Evolutionary conservation across 2,113 vertebrate genomes (phyloP).

Genomic region (Lipophrys pholis): DNA sequence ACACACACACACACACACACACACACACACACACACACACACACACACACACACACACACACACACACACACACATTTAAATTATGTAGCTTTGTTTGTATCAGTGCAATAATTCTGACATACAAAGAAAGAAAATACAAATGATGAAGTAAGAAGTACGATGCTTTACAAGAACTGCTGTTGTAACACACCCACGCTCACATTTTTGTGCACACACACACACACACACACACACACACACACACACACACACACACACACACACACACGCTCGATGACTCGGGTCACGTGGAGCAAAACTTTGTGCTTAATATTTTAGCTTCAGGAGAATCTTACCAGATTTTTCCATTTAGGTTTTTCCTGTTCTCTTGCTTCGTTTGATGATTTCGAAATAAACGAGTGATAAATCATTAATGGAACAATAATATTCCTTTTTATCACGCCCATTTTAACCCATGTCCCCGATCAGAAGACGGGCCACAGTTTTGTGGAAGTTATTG

Average conservation of each 20-base stretch:
- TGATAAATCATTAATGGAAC: too few relatives aligned
- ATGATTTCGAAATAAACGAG: too few relatives aligned
- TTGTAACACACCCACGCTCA: constrained; percentile 8
- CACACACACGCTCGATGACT: not conserved
- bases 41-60: constrained; percentile 13
- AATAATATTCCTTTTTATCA: too few relatives aligned
- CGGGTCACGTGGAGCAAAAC: too few relatives aligned
- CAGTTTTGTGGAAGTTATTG: too few relatives aligned
- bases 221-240: constrained; percentile 21
- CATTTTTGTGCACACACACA: constrained; percentile 10
- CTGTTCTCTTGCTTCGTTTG: too few relatives aligned
- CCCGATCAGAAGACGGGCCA: too few relatives aligned
- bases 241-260: constrained; percentile 5
- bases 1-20: constrained; percentile 10
- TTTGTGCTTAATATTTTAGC: too few relatives aligned
- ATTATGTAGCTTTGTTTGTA: constrained; percentile 5
- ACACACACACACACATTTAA: constrained; percentile 4
- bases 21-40: constrained; percentile 2
- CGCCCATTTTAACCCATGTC: too few relatives aligned
- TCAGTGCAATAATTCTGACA: constrained; percentile 7
- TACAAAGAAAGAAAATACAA: constrained; percentile 9
- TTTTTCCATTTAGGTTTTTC: too few relatives aligned
- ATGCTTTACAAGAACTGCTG: constrained; percentile 26
- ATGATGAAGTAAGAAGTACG: not conserved
- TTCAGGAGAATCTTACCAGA: too few relatives aligned